phyloP scores from a whole-genome alignment of 2,888 invertebrate genomes.

The Choreutis nemorana region DNA sequence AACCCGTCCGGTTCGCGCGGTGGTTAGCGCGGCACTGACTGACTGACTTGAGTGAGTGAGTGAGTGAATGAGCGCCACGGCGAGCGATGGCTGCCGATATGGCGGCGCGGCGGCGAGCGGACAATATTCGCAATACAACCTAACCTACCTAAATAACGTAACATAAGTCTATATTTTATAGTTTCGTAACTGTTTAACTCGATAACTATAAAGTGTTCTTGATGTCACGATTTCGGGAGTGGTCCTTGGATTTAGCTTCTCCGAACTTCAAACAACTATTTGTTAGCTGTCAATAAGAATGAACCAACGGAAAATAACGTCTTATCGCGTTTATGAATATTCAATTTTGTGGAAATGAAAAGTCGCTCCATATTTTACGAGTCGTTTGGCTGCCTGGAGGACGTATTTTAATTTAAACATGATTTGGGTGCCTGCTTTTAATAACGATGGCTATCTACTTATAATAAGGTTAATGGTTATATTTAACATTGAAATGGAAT shows the following conservation, averaged over 20 bases:
- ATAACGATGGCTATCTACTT: no score
- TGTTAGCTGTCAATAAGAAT: slow-evolving; percentile 18
- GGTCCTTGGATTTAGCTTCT: slow-evolving; percentile 25
- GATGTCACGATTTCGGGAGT: slow-evolving; percentile 58
- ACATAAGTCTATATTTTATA: slow-evolving; percentile 61
- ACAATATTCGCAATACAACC: slow-evolving; percentile 51
- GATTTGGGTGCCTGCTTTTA: background rate
- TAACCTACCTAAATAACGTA: slow-evolving; percentile 45
- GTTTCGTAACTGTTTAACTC: slow-evolving; percentile 58
- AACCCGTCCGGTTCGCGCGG: slow-evolving; percentile 19
- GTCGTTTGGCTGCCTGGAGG: slow-evolving; percentile 23
- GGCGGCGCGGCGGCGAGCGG: slow-evolving; percentile 25
- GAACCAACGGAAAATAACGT: slow-evolving; percentile 15
- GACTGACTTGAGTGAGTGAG: no score
- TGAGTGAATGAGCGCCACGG: no score
- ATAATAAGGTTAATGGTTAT: no score
- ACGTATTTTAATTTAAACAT: slow-evolving; percentile 2
- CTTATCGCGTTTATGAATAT: slow-evolving; percentile 36
- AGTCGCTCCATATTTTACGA: slow-evolving; percentile 35
- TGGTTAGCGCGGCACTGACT: slow-evolving; percentile 28
- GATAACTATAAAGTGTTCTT: slow-evolving; percentile 49
- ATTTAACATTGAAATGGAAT: no score
- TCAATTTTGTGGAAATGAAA: slow-evolving; percentile 37
- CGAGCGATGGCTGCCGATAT: no score
- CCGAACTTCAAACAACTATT: slow-evolving; percentile 12